These are phyloP conservation scores for Rhadina sibilatrix DNA, from an alignment of 2,113 vertebrate genomes.

Conservation along the genomic window DNA sequence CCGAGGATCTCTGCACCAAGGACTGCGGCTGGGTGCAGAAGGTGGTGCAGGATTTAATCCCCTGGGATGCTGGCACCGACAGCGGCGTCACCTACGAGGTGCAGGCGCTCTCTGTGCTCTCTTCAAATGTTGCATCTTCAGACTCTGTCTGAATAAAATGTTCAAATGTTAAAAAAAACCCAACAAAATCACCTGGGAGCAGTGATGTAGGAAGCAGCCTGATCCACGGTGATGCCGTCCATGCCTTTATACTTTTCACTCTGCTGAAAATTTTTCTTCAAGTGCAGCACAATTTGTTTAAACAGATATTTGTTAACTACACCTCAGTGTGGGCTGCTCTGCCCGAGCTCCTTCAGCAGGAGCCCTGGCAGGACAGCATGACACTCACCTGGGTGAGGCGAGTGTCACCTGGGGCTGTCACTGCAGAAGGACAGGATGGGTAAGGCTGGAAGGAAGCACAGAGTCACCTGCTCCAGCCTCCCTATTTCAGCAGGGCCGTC, in stretches of 20 bases:
- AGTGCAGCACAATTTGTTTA: not conserved
- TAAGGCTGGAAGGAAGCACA: not conserved
- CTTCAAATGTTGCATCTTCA: accelerated
- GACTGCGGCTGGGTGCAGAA: constrained; percentile 97
- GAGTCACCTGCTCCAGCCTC: not conserved
- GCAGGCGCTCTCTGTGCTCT: not conserved
- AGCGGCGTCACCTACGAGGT: constrained; percentile 95
- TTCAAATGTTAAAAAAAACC: not conserved
- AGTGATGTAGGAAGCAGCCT: not conserved
- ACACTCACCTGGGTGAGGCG: not conserved
- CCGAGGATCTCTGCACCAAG: constrained; percentile 96
- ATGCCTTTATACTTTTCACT: not conserved
- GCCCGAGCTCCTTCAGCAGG: not conserved
- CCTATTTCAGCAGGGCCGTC: not conserved
- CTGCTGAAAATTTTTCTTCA: not conserved
- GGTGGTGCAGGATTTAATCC: constrained; percentile 92
- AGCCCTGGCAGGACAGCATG: not conserved
- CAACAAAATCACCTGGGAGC: not conserved
- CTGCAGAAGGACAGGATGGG: not conserved
- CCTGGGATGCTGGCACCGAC: constrained; percentile 98
- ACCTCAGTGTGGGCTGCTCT: accelerated
- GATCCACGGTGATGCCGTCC: accelerated
- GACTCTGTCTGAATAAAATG: not conserved
- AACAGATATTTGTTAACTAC: not conserved
- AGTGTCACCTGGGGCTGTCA: too few species aligned